A percentile compares a stretch with the other conserved stretches of the same genome.
These are phyloP conservation scores for Lamprologus speciosus DNA, from an alignment of 2,113 vertebrate genomes.

Conservation along the genomic window DNA sequence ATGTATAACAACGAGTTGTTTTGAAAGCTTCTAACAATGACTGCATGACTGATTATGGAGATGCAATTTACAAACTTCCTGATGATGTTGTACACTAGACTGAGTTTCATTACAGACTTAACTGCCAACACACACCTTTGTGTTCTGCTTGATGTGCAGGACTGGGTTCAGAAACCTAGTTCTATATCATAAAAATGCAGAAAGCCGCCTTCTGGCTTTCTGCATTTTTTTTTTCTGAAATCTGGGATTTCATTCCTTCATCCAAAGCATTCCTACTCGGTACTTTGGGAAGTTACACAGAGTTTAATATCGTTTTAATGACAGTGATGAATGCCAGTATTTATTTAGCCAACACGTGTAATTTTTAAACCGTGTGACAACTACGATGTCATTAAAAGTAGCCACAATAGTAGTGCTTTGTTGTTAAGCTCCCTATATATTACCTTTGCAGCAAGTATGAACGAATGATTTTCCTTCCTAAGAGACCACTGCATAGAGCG, in stretches of 20 bases:
- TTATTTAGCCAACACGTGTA: not conserved
- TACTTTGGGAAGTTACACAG: not conserved
- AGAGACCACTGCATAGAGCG: not conserved
- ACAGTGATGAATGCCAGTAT: not conserved
- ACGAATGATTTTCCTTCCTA: not conserved
- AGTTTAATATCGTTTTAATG: not conserved
- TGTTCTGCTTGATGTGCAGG: not conserved
- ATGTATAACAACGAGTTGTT: not conserved
- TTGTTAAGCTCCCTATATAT: not conserved
- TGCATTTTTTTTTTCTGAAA: too few relatives aligned
- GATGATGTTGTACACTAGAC: not conserved
- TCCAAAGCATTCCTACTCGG: not conserved
- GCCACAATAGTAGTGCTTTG: not conserved
- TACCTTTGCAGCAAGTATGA: not conserved
- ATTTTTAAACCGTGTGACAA: not conserved
- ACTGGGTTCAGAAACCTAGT: not conserved
- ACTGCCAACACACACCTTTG: not conserved
- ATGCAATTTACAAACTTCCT: not conserved
- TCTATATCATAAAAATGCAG: not conserved
- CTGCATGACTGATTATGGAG: not conserved
- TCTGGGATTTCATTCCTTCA: not conserved
- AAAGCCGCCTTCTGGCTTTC: not conserved
- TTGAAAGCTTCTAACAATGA: not conserved
- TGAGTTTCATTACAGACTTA: not conserved
- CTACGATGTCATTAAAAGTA: not conserved